Evolutionary conservation across 2,888 invertebrate genomes (phyloP).

Genomic region (Eilema sororculum): DNA sequence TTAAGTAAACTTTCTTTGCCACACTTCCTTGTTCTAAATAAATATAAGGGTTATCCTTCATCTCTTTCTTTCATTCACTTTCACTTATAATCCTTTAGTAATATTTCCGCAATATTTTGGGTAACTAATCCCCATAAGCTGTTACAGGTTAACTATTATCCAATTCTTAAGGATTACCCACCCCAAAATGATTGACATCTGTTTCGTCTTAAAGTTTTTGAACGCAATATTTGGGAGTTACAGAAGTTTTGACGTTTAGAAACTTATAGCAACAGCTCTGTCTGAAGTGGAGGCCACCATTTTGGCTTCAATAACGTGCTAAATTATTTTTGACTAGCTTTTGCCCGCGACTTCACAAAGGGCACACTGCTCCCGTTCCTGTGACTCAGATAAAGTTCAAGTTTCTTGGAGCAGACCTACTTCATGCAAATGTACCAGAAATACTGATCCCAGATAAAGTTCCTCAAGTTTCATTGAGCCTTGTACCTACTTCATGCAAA

Average conservation of each 20-base stretch:
- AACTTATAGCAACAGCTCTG: no score
- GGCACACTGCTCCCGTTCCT: no score
- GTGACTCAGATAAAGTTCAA: no score
- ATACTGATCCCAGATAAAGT: no score
- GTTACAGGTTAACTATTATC: constrained; percentile 20
- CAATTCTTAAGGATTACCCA: constrained; percentile 5
- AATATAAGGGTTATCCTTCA: neutral
- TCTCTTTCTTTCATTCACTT: neutral
- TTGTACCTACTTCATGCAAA: no score
- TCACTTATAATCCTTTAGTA: neutral
- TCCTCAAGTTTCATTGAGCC: no score
- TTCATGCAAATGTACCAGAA: no score
- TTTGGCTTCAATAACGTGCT: no score
- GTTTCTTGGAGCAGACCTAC: no score
- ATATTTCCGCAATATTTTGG: constrained; percentile 25
- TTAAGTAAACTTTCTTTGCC: neutral
- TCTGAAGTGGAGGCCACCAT: no score
- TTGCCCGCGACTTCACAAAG: no score
- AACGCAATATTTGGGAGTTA: constrained; percentile 7
- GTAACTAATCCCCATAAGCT: constrained; percentile 22
- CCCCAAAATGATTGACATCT: constrained; percentile 19
- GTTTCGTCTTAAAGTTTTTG: constrained; percentile 28
- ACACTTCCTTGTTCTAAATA: neutral
- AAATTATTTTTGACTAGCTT: no score
- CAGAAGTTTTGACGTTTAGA: neutral